Base-by-base conservation (phyloP, 2,888 invertebrate species). In the Tenthredo distinguenda region DNA sequence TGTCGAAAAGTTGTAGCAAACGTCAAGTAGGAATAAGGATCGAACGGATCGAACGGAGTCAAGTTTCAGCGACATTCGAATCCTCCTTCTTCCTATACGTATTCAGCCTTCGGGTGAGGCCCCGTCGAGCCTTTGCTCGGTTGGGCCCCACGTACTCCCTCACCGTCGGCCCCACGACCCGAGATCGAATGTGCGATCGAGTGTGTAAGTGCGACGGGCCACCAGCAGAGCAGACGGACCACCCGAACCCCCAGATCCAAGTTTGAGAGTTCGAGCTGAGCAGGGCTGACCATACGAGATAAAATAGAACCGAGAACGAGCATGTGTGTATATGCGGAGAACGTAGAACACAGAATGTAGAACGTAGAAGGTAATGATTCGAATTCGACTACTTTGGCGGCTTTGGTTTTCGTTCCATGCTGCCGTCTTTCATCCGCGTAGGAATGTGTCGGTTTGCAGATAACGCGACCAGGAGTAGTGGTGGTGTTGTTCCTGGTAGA, bases 131-230 rank as follows among this genome's bases (percentile, higher is more conserved):
- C 68, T 68, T 34, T 31, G 68, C 34, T 18, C 15, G 15, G 68
- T 71, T 47, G 71, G 47, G 43, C 34, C 50, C 83, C 43, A 43
- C 83, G 74, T 40, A 62, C 82, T 62, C 65, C 82, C 83, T 68
- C 83, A 40, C 83, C 47, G 65, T 71, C 47, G 71, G 81, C 40
- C 72, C 72, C 86, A 86, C 87, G 88, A 88, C 87, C 88, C 88
- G 87, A 89, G 88, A 89, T 89, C 89, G 88, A 89, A 89, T 88
- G 89, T 88, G 89, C 89, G 89, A 89, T 89, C 88, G 89, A 89
- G 90, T 92, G 93, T 92, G 92, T 93, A 92, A 93, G 93, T 92
- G 93, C 93, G 93, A 93, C 83, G 92, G 93, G 93, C 93, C 93
- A 93, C 93, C 93, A 93, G 93, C 93, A 93, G 91, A 93, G 93